phyloP scores from a whole-genome alignment of 2,888 invertebrate species.

The Notocelia uddmanniana region DNA sequence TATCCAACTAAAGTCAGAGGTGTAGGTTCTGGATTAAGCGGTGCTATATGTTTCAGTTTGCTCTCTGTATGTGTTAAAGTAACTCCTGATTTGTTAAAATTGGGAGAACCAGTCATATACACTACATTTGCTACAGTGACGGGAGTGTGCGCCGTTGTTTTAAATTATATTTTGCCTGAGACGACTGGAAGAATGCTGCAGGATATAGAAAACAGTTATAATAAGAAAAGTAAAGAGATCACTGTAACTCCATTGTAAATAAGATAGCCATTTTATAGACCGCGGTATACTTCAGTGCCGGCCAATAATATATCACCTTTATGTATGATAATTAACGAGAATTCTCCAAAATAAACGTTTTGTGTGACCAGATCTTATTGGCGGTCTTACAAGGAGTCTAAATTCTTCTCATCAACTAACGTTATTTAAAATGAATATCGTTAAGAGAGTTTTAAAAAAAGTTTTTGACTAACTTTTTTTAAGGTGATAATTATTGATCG shows the following conservation, averaged over 20 bases:
- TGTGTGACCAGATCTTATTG: too few species aligned
- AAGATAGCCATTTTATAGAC: neutral
- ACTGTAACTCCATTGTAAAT: constrained; percentile 17
- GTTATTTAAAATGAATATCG: too few species aligned
- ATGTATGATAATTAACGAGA: too few species aligned
- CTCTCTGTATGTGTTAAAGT: constrained; percentile 63
- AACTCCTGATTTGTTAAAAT: constrained; percentile 59
- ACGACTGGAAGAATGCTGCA: constrained; percentile 87
- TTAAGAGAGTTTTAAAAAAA: too few species aligned
- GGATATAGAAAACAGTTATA: constrained; percentile 85
- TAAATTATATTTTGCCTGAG: constrained; percentile 64
- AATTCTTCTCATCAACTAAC: too few species aligned
- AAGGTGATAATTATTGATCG: too few species aligned
- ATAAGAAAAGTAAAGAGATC: constrained; percentile 62
- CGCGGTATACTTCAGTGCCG: too few species aligned
- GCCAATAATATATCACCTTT: too few species aligned
- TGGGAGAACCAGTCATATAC: constrained; percentile 60
- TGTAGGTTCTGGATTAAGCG: constrained; percentile 62
- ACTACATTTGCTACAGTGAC: constrained; percentile 56
- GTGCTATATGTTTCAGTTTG: constrained; percentile 58
- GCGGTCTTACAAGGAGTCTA: too few species aligned
- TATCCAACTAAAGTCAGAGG: constrained; percentile 65
- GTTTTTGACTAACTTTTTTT: too few species aligned
- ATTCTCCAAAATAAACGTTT: too few species aligned
- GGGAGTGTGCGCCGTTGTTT: constrained; percentile 51